Evolutionary conservation across 2,113 vertebrate species (phyloP).

Genomic region (Serilophus lunatus): DNA sequence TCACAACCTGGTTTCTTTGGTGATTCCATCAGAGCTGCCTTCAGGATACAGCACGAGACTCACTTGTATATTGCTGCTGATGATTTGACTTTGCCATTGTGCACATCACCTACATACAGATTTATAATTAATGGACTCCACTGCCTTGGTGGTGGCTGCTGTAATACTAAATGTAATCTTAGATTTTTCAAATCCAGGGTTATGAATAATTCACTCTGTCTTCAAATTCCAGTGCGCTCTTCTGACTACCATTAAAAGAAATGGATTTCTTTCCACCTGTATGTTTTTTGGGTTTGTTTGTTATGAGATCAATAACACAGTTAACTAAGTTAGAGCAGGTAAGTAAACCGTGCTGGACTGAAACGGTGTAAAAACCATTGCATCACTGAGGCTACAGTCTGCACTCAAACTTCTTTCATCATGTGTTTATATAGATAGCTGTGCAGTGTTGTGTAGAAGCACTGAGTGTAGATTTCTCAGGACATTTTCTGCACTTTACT

Average conservation of each 20-base stretch:
- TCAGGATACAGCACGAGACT: not conserved
- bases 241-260: not conserved
- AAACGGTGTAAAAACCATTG: not conserved
- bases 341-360: not conserved
- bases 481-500: accelerated
- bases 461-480: not conserved
- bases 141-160: not conserved
- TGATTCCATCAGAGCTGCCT: not conserved
- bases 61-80: not conserved
- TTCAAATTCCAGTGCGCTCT: not conserved
- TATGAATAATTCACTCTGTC: not conserved
- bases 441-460: accelerated
- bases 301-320: not conserved
- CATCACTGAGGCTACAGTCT: not conserved
- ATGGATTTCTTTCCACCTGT: not conserved
- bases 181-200: not conserved
- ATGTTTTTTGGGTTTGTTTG: not conserved
- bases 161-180: not conserved
- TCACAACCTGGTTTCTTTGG: not conserved
- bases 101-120: not conserved
- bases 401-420: not conserved
- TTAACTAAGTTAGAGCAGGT: not conserved
- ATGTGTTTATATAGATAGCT: not conserved
- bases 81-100: not conserved
- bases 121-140: not conserved